Base-by-base conservation (phyloP, 2,797 vertebrate genomes). In the Malacoctenus gilli region DNA sequence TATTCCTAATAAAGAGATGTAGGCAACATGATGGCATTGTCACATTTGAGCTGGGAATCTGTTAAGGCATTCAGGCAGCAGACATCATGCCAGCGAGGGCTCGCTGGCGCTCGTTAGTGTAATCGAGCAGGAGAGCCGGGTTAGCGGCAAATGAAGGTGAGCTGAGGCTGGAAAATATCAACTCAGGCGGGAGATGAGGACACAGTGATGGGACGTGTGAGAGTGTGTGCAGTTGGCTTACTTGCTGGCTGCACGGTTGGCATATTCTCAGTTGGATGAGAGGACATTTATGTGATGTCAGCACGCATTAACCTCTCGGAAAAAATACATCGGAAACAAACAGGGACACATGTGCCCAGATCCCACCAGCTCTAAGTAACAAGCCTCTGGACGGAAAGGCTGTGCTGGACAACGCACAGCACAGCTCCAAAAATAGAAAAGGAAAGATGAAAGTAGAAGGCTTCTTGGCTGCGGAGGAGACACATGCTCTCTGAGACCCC, bases 251-350 rank as follows among this genome's bases (percentile, higher is more conserved):
- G 80, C 82, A 75, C 75, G 77, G 74, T 56, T 81, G 78, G 77
- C 86, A 88, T 85, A 85, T 89, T 88, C 82, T 84, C 86, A 74
- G 87, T 78, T 83, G 89, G 85, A 90, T 83, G 80, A 89, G 79
- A 80, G 87, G 79, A 89, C 83, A 89, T 88, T 86, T 85, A 87
- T 84, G 82, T 86, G 79, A 87, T 88, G 85, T 90, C 85, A 88
- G 85, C 79, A 84, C 61, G 65, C 81, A 86, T 86, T 88, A 85
- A 85, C 84, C 82, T 87, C 79, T 74, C 72, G 48, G 72, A 28
- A 28, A 69, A 82, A 83, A 84, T 77, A 79, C 83, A 85, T 72
- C 8, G 68, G 71, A 84, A 80, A 83, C 83, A 87, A 84, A 78
- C 75, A 73, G 82, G 75, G 82, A 82, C 85, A 83, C 84, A 77